Base-by-base conservation (phyloP, 2,888 invertebrate species). In the Luperina testacea region DNA sequence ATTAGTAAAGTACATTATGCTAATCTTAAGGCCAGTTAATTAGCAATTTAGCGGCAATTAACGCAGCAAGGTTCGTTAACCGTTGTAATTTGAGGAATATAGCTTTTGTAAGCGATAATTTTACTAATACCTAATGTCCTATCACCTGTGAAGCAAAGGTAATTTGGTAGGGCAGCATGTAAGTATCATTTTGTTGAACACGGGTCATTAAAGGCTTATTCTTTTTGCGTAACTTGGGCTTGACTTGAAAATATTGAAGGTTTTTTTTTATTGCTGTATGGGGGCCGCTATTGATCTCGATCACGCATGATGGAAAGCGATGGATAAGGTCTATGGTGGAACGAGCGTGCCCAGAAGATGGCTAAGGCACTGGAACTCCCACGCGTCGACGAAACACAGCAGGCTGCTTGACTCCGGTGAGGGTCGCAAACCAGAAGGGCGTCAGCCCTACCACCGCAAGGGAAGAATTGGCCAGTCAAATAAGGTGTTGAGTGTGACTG, bases 1-100 rank as follows among this genome's bases (percentile, higher is more conserved):
- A 85, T 69, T 75, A 61, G 70, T 45, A 69, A 69, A 67, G 73
- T 78, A 77, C 57, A 72, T 67, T 72, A 77, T 77, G 72, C 63
- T 75, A 78, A 86, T 80, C 68, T 65, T 74, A 38, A 67, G 63
- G 57, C 15, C 24, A 59, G 63, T 61, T 73, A 80, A 87, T 86
- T 79, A 83, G 70, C 51, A 75, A 51, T 81, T 81, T 70, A 70
- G 24, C 17, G 24, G 67, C 68, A 74, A 74, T 75, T 82, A 78
- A 76, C 76, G 11, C 69, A 74, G 67, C 64, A n/a, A 51, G 45
- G 65, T 27, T 38, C 13, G 32, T 70, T 63, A 67, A 70, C n/a
- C 59, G 45, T 27, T 70, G 78, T 53, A 24, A 80, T 57, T 69
- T 83, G 42, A 64, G 48, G 48, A 9, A 53, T 61, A 74, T 38